Conservation (phyloP, 2,113 vertebrate species). For the Martes martes region DNA sequence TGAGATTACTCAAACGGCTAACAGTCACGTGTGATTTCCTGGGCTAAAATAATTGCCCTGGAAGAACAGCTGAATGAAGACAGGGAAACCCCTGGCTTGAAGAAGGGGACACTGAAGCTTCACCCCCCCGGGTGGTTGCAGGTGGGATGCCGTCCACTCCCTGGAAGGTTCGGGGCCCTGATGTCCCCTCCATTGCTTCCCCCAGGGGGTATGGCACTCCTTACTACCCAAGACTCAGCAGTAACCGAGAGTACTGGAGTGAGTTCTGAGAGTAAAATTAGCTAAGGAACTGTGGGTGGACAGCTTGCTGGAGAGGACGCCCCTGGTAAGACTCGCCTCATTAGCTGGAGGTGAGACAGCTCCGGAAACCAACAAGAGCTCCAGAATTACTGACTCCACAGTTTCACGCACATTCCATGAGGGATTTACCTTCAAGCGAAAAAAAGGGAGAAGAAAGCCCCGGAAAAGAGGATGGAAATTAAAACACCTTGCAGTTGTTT, state of each 20-base stretch:
- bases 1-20: not conserved
- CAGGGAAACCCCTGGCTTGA: accelerated
- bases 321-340: conserved; percentile 5
- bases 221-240: not conserved
- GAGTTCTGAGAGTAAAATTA: conserved; percentile 32
- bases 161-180: not conserved
- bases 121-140: accelerated
- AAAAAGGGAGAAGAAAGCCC: not conserved
- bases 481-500: not conserved
- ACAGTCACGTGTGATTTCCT: not conserved
- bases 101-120: too few relatives aligned
- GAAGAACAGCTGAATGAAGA: not conserved
- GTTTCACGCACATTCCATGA: not conserved
- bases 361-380: not conserved
- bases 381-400: conserved; percentile 16
- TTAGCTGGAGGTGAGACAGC: conserved; percentile 4
- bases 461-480: not conserved
- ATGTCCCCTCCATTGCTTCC: accelerated
- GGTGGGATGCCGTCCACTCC: not conserved
- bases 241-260: not conserved
- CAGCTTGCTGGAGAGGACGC: not conserved
- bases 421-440: not conserved
- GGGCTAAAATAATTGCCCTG: not conserved
- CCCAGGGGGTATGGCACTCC: not conserved
- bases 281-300: conserved; percentile 41